A percentile compares a stretch with the other conserved stretches of the same genome.
phyloP scores from a whole-genome alignment of 2,797 vertebrate species.

The Neosilurus mollespiculum region DNA sequence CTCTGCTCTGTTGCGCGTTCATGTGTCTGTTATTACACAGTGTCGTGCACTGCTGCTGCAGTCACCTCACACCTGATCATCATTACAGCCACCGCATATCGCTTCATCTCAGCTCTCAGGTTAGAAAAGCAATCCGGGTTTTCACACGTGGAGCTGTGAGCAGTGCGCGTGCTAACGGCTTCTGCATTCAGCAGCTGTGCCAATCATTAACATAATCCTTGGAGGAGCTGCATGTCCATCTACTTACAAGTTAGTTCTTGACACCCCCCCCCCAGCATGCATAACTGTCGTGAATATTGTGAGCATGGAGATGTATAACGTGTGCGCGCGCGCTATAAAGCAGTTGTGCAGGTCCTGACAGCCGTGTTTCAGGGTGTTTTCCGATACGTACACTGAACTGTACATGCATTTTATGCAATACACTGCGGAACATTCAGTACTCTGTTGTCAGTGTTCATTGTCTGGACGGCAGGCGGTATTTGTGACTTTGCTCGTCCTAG shows the following conservation, averaged over 20 bases:
- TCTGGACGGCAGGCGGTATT: slow-evolving; percentile 22
- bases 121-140: not conserved
- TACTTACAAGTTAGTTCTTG: not conserved
- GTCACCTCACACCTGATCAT: slow-evolving; percentile 50
- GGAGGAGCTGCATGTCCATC: not conserved
- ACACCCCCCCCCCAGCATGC: not conserved
- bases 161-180: not conserved
- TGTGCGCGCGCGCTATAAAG: not conserved
- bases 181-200: slow-evolving; percentile 13
- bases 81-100: not conserved
- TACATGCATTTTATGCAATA: not conserved
- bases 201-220: slow-evolving; percentile 11
- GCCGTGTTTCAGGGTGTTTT: not conserved
- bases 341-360: not conserved
- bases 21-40: not conserved
- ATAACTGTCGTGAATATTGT: not conserved
- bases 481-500: slow-evolving; percentile 54
- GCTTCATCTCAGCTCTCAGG: not conserved
- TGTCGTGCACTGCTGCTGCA: not conserved
- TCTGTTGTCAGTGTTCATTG: slow-evolving; percentile 15
- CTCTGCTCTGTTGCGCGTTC: slow-evolving; percentile 48
- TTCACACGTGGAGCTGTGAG: slow-evolving; percentile 20
- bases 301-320: not conserved
- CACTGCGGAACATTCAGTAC: slow-evolving; percentile 26
- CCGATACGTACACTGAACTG: not conserved